Conservation (phyloP, 2,113 vertebrate species). For the Nansenia antarctica region DNA sequence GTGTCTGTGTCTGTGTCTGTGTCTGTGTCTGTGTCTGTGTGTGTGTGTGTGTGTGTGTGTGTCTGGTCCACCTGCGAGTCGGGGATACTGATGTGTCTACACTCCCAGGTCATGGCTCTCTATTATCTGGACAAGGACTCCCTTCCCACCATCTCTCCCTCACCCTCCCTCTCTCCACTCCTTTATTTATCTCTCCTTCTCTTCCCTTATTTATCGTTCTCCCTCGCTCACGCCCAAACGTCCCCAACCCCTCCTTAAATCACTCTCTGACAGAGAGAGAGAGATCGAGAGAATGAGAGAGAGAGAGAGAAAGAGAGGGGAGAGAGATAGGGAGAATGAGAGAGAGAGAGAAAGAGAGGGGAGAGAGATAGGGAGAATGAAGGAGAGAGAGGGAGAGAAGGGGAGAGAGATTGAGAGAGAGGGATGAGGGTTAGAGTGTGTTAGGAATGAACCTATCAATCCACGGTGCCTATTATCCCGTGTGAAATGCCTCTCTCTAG, state of each 20-base stretch:
- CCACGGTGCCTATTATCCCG: slow-evolving; percentile 77
- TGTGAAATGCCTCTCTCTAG: slow-evolving; percentile 75
- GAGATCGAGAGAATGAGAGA: background rate
- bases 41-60: background rate
- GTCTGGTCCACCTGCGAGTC: background rate
- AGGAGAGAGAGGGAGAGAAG: slow-evolving; percentile 30
- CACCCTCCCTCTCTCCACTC: background rate
- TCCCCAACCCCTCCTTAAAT: background rate
- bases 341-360: slow-evolving; percentile 72
- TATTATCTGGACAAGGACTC: background rate
- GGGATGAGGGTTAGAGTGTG: slow-evolving; percentile 66
- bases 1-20: background rate
- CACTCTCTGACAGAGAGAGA: background rate
- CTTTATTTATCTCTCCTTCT: slow-evolving; percentile 8
- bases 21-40: background rate
- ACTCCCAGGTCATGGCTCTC: background rate
- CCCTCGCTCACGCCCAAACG: slow-evolving; percentile 1
- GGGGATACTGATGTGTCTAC: background rate
- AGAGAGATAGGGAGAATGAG: background rate
- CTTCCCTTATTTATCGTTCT: slow-evolving; percentile 9
- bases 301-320: background rate
- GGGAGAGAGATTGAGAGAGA: slow-evolving; percentile 60
- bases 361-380: slow-evolving; percentile 51
- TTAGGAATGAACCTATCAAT: slow-evolving; percentile 83
- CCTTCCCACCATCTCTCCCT: background rate